Evolutionary conservation across 2,888 invertebrate genomes (phyloP), one percentile per base, ranked within the genome.

Genomic region (Drosophila rellima): DNA sequence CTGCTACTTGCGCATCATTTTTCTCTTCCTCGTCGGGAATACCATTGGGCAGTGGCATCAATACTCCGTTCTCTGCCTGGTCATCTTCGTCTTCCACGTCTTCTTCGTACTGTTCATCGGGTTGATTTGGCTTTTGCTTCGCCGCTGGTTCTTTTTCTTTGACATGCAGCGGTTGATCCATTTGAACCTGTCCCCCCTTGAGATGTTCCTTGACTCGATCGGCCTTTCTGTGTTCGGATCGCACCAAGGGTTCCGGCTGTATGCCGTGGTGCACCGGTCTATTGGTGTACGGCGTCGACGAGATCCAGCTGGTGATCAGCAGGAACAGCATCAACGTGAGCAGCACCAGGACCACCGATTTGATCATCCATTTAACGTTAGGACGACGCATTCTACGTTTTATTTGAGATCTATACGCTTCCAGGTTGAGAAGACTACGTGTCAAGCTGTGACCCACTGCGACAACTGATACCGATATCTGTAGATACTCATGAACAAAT

Each of bases 311-410:
- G 26, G 91, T 91, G 31, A 92, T 77, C 0, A 91, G 78, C 55
- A 92, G 70, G 60, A 92, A 91, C 23, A 92, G 62, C 18, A 82
- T 83, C 20, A 88, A 68, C 7, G 89, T 87, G n/a, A 90, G 54
- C 2, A 92, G n/a, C 17, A 91, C 50, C 37, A 92, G 48, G 26
- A 83, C 76, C 3, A 81, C 57, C 6, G 90, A 79, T 74, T 92
- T 92, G 13, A 91, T 57, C 51, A 92, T 72, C 91, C 91, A 92
- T 72, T 92, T 92, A 3, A 91, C 50, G 62, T 91, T 92, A 15
- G 91, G 91, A 20, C 91, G 89, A 50, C 91, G 88, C 92, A 92
- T 92, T 61, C 56, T 78, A 39, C 44, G 40, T 45, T 56, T 56
- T 5, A 59, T 15, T 10, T 10, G 13, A 10, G 40, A 5, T 31